These are phyloP conservation scores for Hyles lineata DNA, from an alignment of 2,888 invertebrate species.

Conservation along the genomic window DNA sequence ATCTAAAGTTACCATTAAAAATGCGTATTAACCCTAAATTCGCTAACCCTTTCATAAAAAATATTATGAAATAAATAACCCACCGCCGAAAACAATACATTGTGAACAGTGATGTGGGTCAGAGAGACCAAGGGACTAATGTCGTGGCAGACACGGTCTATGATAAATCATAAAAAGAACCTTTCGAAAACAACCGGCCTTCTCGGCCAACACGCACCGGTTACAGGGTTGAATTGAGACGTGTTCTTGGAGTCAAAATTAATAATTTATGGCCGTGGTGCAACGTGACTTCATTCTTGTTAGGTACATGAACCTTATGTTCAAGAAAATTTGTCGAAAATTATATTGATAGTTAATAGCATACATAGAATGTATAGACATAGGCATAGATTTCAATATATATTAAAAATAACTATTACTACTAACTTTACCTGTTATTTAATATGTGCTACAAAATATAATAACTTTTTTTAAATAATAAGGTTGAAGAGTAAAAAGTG, in stretches of 20 bases:
- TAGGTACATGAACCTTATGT: not conserved
- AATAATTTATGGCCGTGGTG: not conserved
- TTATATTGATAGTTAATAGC: too few species aligned
- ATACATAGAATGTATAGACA: too few species aligned
- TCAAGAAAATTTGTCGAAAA: too few species aligned
- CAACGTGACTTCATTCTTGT: not conserved
- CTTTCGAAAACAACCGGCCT: slow-evolving; percentile 35
- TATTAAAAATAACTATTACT: too few species aligned
- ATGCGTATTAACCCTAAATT: not conserved
- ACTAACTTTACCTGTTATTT: too few species aligned
- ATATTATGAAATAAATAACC: slow-evolving; percentile 17
- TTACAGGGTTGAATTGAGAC: not conserved
- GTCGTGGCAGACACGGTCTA: slow-evolving; percentile 38
- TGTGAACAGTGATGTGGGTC: slow-evolving; percentile 42
- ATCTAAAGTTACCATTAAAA: not conserved
- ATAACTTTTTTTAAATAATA: too few species aligned
- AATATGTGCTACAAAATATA: too few species aligned
- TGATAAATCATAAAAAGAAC: slow-evolving; percentile 48
- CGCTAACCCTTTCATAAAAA: not conserved
- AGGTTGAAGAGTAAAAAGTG: too few species aligned
- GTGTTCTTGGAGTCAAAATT: not conserved
- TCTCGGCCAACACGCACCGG: slow-evolving; percentile 28
- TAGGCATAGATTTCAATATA: too few species aligned
- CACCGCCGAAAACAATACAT: slow-evolving; percentile 16
- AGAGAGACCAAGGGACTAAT: slow-evolving; percentile 34